These are phyloP conservation scores for Rachycentron canadum DNA, from an alignment of 2,797 vertebrate genomes.

Conservation along the genomic window DNA sequence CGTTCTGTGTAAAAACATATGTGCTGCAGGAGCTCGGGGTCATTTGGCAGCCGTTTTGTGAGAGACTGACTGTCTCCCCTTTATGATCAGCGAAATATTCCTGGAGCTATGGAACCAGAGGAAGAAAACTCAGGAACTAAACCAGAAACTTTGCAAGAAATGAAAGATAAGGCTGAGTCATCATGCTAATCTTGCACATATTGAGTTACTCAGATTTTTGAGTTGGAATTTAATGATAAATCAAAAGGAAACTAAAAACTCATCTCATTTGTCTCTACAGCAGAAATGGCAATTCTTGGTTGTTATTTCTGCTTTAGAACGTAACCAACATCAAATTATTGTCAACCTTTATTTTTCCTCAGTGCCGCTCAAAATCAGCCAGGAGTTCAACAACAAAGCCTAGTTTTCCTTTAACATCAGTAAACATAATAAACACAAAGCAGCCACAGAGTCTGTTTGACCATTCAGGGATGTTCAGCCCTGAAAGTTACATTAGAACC, in stretches of 20 bases:
- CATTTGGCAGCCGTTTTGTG: slow-evolving; percentile 46
- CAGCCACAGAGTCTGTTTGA: not conserved
- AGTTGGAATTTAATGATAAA: not conserved
- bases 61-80: not conserved
- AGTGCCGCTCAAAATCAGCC: not conserved
- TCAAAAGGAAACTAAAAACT: not conserved
- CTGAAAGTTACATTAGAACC: not conserved
- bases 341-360: not conserved
- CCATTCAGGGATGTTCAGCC: not conserved
- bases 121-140: slow-evolving; percentile 22
- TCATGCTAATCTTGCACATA: not conserved
- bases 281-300: not conserved
- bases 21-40: slow-evolving; percentile 21
- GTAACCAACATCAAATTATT: not conserved
- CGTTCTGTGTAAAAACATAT: slow-evolving; percentile 18
- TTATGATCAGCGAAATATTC: not conserved
- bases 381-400: not conserved
- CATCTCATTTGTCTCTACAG: not conserved
- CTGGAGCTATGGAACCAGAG: not conserved
- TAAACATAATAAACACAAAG: not conserved
- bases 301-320: not conserved
- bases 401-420: not conserved
- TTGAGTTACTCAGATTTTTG: not conserved
- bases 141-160: not conserved
- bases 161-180: rapidly evolving